These are phyloP conservation scores for Eudemis profundana DNA, from an alignment of 2,888 invertebrate genomes.

Conservation along the genomic window DNA sequence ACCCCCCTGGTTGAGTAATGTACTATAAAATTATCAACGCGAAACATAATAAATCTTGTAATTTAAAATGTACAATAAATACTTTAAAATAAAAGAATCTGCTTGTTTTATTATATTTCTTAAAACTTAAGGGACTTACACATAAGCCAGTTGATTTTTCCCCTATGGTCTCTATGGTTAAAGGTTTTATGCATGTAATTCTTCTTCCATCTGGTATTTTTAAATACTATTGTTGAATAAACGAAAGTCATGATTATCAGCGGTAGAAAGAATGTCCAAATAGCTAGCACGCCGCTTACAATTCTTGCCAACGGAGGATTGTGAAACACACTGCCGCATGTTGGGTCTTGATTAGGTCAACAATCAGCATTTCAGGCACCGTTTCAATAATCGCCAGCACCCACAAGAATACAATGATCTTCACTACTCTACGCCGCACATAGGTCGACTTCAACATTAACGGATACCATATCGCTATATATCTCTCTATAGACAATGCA, in stretches of 20 bases:
- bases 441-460: conserved; percentile 57
- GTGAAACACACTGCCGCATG: conserved; percentile 56
- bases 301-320: conserved; percentile 56
- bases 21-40: too few relatives aligned
- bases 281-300: conserved; percentile 59
- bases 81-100: too few relatives aligned
- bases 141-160: conserved; percentile 68
- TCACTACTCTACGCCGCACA: conserved; percentile 60
- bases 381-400: conserved; percentile 61
- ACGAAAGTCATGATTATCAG: conserved; percentile 64
- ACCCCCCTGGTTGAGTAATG: too few relatives aligned
- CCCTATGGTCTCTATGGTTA: conserved; percentile 62
- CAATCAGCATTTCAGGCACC: conserved; percentile 56
- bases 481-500: conserved; percentile 65
- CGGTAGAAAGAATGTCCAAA: conserved; percentile 64
- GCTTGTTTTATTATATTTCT: too few relatives aligned
- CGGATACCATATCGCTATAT: conserved; percentile 66
- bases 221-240: conserved; percentile 65
- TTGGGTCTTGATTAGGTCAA: conserved; percentile 8
- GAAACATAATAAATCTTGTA: too few relatives aligned
- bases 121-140: conserved; percentile 56
- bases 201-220: conserved; percentile 57
- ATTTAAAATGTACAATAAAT: too few relatives aligned
- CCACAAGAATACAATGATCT: conserved; percentile 62
- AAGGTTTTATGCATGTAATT: conserved; percentile 56